phyloP scores from a whole-genome alignment of 1,140 invertebrate species.

The Physella acuta region DNA sequence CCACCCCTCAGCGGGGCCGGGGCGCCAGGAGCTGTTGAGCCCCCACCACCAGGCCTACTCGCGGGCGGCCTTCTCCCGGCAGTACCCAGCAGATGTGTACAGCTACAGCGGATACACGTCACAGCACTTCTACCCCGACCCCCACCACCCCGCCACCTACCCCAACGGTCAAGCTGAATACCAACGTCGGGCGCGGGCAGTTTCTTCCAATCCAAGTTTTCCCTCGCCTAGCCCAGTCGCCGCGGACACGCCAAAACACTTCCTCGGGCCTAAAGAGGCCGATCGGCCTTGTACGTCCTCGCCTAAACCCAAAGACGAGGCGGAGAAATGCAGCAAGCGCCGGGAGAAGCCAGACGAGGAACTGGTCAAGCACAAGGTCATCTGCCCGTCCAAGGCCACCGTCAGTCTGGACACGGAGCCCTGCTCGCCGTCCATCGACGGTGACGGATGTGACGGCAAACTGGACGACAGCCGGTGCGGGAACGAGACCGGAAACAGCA shows the following conservation, averaged over 20 bases:
- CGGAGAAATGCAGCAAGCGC: slow-evolving; percentile 4
- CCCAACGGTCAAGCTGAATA: slow-evolving; percentile 5
- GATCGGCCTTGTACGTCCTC: neutral
- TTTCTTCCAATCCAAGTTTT: slow-evolving; percentile 3
- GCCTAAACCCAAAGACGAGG: neutral
- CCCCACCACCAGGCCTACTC: slow-evolving; percentile 32
- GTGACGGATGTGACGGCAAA: slow-evolving; percentile 14
- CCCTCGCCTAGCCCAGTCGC: neutral
- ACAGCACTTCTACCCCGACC: slow-evolving; percentile 2
- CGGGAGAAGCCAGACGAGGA: slow-evolving; percentile 14
- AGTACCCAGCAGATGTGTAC: slow-evolving; percentile 27
- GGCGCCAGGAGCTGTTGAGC: slow-evolving; percentile 31
- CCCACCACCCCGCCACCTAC: slow-evolving; percentile 10
- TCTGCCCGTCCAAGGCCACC: neutral
- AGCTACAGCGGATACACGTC: slow-evolving; percentile 20
- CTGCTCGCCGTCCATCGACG: slow-evolving; percentile 23
- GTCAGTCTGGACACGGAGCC: slow-evolving; percentile 16
- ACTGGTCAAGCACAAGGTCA: slow-evolving; percentile 23
- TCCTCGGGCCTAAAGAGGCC: slow-evolving; percentile 1
- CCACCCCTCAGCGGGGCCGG: slow-evolving; percentile 26
- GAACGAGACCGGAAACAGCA: slow-evolving; percentile 24
- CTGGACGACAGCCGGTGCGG: slow-evolving; percentile 32
- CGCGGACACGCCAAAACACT: slow-evolving; percentile 11
- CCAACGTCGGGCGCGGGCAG: neutral
- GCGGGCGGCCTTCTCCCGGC: slow-evolving; percentile 28